phyloP scores from a whole-genome alignment of 2,113 vertebrate species.

The Myxocyprinus asiaticus region DNA sequence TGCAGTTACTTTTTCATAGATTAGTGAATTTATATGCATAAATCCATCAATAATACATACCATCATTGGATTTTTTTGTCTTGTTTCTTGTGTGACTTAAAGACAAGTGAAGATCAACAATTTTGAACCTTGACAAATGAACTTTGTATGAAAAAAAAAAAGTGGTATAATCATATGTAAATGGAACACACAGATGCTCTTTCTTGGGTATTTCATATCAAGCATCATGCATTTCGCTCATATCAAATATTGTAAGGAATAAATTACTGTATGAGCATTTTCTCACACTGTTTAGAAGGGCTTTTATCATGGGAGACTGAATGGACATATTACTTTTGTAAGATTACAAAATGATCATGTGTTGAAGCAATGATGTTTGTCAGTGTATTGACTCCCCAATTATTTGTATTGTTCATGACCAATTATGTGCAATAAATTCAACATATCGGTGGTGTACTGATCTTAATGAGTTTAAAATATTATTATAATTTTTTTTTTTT shows the following conservation, averaged over 20 bases:
- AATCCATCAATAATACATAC: no score
- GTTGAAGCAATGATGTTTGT: conserved; percentile 25
- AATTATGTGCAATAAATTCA: conserved; percentile 73
- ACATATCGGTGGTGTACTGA: conserved; percentile 47
- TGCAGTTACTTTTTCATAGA: background rate
- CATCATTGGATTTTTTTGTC: no score
- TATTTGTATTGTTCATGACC: conserved; percentile 70
- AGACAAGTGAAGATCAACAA: no score
- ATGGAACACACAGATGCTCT: background rate
- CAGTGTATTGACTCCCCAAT: conserved; percentile 52
- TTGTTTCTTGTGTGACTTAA: no score
- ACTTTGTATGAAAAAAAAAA: no score
- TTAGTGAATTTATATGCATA: no score
- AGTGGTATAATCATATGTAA: background rate
- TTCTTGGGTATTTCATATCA: background rate
- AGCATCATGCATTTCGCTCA: background rate
- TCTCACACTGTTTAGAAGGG: background rate
- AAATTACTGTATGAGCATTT: background rate
- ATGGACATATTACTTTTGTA: background rate
- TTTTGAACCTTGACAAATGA: no score
- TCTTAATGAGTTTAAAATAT: background rate
- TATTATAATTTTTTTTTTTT: no score
- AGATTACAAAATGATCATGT: background rate
- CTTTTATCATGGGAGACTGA: conserved; percentile 17
- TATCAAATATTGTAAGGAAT: background rate